phyloP scores from a whole-genome alignment of 2,113 vertebrate genomes.

The Pyxicephalus adspersus region DNA sequence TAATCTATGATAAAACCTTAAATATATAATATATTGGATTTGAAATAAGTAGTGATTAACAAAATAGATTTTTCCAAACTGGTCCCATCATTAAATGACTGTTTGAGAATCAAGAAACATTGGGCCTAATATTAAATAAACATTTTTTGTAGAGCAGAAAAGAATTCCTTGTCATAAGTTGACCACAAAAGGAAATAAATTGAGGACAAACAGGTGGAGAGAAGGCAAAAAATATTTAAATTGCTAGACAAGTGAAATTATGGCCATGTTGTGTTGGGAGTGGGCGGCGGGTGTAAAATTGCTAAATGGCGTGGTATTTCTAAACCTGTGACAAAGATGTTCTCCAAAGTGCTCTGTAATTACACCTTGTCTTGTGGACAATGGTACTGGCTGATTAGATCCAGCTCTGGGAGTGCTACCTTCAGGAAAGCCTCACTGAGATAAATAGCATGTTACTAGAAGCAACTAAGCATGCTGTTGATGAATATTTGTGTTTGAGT shows the following conservation, averaged over 20 bases:
- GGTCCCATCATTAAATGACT: not conserved
- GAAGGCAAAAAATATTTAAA: constrained; percentile 52
- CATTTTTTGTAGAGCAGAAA: constrained; percentile 45
- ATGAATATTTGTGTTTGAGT: constrained; percentile 49
- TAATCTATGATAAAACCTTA: too few species aligned
- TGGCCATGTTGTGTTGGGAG: constrained; percentile 24
- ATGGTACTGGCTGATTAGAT: constrained; percentile 55
- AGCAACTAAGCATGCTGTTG: constrained; percentile 25
- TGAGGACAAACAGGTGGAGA: constrained; percentile 29
- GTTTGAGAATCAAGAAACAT: constrained; percentile 27
- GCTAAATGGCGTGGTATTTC: constrained; percentile 59
- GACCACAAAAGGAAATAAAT: constrained; percentile 4
- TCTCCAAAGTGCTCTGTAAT: constrained; percentile 62
- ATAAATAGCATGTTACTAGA: constrained; percentile 46
- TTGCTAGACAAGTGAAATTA: constrained; percentile 54
- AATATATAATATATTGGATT: too few species aligned
- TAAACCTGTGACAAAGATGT: constrained; percentile 49
- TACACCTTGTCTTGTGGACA: constrained; percentile 56
- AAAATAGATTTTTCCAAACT: not conserved
- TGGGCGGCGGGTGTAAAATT: constrained; percentile 39
- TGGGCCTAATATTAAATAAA: constrained; percentile 23
- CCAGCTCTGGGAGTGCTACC: constrained; percentile 18
- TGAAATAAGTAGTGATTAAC: not conserved
- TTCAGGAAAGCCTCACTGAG: constrained; percentile 21
- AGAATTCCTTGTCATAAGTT: constrained; percentile 20